Percentiles rank a stretch among this genome's conserved stretches.
Evolutionary conservation across 2,113 vertebrate species (phyloP).

Genomic region (Raphicerus campestris): DNA sequence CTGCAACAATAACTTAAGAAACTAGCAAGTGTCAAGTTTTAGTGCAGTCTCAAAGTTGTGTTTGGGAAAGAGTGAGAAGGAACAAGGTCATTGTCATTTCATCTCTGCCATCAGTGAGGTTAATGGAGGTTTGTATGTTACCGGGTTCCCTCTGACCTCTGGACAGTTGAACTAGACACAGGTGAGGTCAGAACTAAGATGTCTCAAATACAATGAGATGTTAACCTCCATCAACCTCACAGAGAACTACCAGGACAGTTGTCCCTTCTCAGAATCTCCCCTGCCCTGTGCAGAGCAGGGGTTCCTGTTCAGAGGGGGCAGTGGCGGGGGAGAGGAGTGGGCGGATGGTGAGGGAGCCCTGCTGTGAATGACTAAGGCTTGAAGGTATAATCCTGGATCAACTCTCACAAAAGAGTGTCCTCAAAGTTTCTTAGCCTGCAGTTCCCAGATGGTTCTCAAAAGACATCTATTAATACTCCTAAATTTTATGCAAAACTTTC

Average conservation of each 20-base stretch:
- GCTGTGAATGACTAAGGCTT: no score
- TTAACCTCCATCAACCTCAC: not conserved
- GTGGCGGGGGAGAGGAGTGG: rapidly evolving
- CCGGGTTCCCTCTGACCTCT: not conserved
- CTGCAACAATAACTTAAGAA: not conserved
- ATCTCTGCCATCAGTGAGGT: not conserved
- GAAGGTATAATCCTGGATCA: not conserved
- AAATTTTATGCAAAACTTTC: not conserved
- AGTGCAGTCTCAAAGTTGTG: not conserved
- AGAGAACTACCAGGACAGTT: not conserved
- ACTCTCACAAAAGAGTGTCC: not conserved
- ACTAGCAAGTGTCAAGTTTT: not conserved
- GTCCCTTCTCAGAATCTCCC: not conserved
- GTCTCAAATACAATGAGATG: rapidly evolving
- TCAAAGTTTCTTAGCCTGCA: not conserved
- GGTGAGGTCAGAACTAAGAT: not conserved
- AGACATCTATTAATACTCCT: not conserved
- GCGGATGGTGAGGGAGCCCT: rapidly evolving
- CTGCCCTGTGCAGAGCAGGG: rapidly evolving
- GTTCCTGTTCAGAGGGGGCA: not conserved
- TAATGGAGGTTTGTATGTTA: not conserved
- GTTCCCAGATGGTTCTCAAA: not conserved
- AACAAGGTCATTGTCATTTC: not conserved
- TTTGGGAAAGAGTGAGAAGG: not conserved
- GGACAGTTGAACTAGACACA: not conserved